These are phyloP conservation scores for Selenia dentaria DNA, from an alignment of 2,888 invertebrate genomes.

Conservation along the genomic window DNA sequence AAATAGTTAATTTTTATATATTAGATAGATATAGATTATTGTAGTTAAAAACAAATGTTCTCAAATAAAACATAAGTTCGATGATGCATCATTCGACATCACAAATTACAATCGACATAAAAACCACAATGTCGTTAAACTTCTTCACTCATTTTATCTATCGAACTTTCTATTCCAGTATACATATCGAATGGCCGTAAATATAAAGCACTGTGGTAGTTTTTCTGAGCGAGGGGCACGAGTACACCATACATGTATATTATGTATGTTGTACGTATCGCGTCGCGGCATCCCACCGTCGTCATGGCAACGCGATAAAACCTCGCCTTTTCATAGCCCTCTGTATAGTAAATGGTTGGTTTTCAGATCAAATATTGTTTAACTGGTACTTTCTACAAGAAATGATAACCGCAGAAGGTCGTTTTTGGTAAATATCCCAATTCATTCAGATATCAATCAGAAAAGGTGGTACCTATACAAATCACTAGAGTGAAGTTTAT, in stretches of 20 bases:
- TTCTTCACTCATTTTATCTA: slow-evolving; percentile 44
- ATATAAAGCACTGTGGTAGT: slow-evolving; percentile 70
- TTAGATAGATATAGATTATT: no score
- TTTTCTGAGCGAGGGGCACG: slow-evolving; percentile 62
- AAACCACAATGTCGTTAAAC: slow-evolving; percentile 31
- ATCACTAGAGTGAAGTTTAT: no score
- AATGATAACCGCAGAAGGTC: no score
- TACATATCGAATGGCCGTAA: slow-evolving; percentile 57
- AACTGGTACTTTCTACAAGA: no score
- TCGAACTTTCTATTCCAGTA: slow-evolving; percentile 40
- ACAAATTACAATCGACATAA: slow-evolving; percentile 25
- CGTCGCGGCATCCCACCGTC: slow-evolving; percentile 74
- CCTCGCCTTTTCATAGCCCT: slow-evolving; percentile 82
- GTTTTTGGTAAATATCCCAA: no score
- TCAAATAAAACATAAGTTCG: no score
- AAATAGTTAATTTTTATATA: no score
- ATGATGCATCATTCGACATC: slow-evolving; percentile 3
- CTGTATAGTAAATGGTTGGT: slow-evolving; percentile 58
- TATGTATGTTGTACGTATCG: slow-evolving; percentile 53
- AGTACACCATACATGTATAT: slow-evolving; percentile 3
- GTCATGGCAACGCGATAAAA: slow-evolving; percentile 83
- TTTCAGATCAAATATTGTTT: slow-evolving; percentile 41
- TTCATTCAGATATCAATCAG: no score
- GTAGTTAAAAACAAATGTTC: no score
- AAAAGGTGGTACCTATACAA: no score